These are phyloP conservation scores for Premnoplex brunnescens DNA, from an alignment of 2,797 vertebrate genomes.

Conservation along the genomic window DNA sequence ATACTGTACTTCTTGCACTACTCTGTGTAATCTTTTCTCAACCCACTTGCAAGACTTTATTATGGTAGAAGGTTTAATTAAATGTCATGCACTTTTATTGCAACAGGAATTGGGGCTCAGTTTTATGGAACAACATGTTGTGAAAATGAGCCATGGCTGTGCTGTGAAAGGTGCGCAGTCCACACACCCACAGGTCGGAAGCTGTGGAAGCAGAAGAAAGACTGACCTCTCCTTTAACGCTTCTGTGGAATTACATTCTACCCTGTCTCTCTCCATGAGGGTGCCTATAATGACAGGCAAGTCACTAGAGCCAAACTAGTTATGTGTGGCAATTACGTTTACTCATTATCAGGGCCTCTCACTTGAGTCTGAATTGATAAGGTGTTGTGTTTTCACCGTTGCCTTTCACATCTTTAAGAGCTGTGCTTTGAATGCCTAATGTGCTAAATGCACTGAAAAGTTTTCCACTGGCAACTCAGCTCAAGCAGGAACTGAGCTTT, in stretches of 20 bases:
- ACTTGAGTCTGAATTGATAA: background rate
- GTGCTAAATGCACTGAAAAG: background rate
- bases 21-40: background rate
- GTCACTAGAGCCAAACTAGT: background rate
- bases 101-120: background rate
- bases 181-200: background rate
- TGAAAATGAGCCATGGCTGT: background rate
- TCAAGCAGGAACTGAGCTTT: background rate
- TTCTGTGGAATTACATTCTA: background rate
- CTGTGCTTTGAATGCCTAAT: background rate
- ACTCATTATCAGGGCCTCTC: background rate
- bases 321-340: background rate
- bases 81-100: background rate
- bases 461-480: background rate
- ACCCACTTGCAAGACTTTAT: fast-evolving
- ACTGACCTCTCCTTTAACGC: background rate
- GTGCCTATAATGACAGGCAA: background rate
- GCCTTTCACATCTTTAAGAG: background rate
- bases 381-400: background rate
- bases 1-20: background rate
- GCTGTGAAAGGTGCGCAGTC: background rate
- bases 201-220: background rate
- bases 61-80: background rate
- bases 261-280: background rate
- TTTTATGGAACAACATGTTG: background rate